Percentiles rank a stretch among this genome's conserved stretches.
Conservation (phyloP, 1,140 invertebrate species). For the Phymorhynchus buccinoides region DNA sequence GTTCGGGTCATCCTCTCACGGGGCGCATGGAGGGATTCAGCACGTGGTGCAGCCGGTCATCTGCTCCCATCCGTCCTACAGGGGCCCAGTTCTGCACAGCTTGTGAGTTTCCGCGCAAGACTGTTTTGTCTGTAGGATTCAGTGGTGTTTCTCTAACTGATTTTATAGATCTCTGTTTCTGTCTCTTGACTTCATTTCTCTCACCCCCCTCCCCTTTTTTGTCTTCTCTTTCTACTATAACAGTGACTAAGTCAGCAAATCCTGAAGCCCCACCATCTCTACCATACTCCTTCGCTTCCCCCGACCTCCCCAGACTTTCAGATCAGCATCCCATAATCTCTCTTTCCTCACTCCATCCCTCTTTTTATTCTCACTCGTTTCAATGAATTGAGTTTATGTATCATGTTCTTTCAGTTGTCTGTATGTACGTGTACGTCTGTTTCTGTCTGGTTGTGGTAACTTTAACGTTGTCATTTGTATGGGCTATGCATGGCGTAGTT, state of each 20-base stretch:
- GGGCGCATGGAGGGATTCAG: neutral
- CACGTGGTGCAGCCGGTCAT: slow-evolving; percentile 31
- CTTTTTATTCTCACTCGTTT: neutral
- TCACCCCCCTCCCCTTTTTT: neutral
- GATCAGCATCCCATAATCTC: too few species aligned
- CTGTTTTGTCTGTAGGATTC: neutral
- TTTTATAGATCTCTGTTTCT: neutral
- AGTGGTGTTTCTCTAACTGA: neutral
- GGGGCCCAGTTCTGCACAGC: slow-evolving; percentile 24
- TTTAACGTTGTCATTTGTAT: too few species aligned
- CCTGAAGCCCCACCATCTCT: too few species aligned
- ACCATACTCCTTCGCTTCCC: too few species aligned
- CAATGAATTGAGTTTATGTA: too few species aligned
- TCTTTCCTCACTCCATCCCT: neutral
- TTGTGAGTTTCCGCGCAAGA: neutral
- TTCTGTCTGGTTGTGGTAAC: too few species aligned
- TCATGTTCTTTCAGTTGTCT: too few species aligned
- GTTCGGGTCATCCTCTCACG: neutral
- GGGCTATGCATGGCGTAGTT: too few species aligned
- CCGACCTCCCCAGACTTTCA: too few species aligned
- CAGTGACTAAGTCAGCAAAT: too few species aligned
- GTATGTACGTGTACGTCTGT: too few species aligned
- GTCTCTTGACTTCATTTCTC: neutral
- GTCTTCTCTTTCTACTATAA: neutral
- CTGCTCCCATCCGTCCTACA: slow-evolving; percentile 19